Percentiles rank a stretch among this genome's conserved stretches.
These are phyloP conservation scores for Turritopsis dohrnii DNA, from an alignment of 30 jellyfish, hydroid and myxozoan species.

Conservation along the genomic window DNA sequence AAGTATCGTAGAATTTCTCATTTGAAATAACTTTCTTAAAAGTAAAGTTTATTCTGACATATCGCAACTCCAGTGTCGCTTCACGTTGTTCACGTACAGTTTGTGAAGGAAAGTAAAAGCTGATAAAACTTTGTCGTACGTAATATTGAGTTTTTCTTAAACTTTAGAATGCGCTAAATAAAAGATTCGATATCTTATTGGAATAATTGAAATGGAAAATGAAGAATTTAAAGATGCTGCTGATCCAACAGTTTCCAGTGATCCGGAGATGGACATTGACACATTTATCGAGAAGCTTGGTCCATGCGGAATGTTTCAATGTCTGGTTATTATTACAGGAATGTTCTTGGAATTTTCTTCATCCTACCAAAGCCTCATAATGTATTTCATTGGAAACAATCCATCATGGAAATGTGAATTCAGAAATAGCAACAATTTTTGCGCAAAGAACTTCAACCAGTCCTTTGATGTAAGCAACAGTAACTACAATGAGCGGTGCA, in stretches of 20 bases:
- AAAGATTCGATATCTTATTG: no score
- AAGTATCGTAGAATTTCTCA: no score
- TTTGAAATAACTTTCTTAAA: no score
- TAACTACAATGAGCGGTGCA: slow-evolving; percentile 1
- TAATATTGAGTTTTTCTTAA: no score
- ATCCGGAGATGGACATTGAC: slow-evolving; percentile 12
- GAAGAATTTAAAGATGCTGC: neutral
- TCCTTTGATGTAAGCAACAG: neutral
- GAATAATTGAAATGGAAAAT: neutral
- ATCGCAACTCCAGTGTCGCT: no score
- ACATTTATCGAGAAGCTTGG: neutral
- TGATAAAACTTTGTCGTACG: no score
- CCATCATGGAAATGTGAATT: slow-evolving; percentile 11
- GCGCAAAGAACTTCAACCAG: neutral
- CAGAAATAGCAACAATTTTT: neutral
- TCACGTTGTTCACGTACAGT: no score
- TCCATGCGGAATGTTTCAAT: neutral
- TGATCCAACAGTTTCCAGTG: neutral
- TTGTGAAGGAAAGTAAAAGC: no score
- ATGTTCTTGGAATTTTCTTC: neutral
- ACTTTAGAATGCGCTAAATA: neutral
- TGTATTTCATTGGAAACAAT: neutral
- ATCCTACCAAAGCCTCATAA: neutral
- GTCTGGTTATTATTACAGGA: neutral
- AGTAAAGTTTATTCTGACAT: no score